Percentiles rank a stretch among this genome's conserved stretches.
These are phyloP conservation scores for Ectropis grisescens DNA, from an alignment of 1,140 invertebrate species.

Conservation along the genomic window DNA sequence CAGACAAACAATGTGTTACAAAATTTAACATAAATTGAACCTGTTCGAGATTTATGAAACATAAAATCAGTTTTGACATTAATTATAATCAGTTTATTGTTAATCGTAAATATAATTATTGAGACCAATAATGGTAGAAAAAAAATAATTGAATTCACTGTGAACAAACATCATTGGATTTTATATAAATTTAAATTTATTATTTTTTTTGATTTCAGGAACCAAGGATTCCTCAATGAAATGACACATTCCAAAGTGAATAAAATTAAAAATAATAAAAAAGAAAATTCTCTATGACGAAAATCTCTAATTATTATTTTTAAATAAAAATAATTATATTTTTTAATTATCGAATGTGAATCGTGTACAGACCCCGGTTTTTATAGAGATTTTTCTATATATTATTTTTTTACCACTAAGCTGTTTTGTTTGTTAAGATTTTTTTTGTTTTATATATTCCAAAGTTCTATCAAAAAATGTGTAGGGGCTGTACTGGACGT, in stretches of 20 bases:
- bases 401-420: neutral
- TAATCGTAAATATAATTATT: too few species aligned
- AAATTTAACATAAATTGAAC: too few species aligned
- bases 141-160: too few species aligned
- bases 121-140: too few species aligned
- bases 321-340: constrained; percentile 10
- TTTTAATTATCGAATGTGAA: constrained; percentile 8
- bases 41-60: too few species aligned
- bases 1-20: too few species aligned
- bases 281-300: constrained; percentile 36
- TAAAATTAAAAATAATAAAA: constrained; percentile 19
- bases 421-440: neutral
- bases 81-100: too few species aligned
- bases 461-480: too few species aligned
- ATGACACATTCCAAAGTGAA: constrained; percentile 51
- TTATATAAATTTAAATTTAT: too few species aligned
- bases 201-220: constrained; percentile 44
- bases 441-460: constrained; percentile 2
- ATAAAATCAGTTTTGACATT: too few species aligned
- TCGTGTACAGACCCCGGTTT: neutral
- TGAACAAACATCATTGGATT: too few species aligned
- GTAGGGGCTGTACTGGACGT: too few species aligned
- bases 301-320: constrained; percentile 31
- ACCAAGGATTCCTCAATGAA: constrained; percentile 53
- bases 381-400: constrained; percentile 1